Conservation (phyloP, 2,113 vertebrate genomes). For the Cygnus atratus region DNA sequence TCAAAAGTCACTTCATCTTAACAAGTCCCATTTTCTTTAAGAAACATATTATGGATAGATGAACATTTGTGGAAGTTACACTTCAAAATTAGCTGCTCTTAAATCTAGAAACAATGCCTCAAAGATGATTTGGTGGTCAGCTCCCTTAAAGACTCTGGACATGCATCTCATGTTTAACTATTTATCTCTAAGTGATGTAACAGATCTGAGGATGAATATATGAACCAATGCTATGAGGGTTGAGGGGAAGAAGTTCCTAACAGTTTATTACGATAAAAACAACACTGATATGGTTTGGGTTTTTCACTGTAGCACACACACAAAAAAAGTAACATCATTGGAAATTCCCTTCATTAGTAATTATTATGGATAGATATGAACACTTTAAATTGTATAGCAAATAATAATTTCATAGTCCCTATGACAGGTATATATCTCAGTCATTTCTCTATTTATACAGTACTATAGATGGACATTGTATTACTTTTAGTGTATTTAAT, state of each 20-base stretch:
- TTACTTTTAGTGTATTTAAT: constrained; percentile 10
- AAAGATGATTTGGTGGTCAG: background rate
- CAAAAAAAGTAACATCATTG: background rate
- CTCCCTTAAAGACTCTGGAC: background rate
- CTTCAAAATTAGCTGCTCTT: background rate
- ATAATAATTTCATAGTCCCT: background rate
- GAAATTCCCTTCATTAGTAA: background rate
- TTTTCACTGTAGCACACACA: background rate
- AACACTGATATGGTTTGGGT: background rate
- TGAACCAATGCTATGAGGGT: background rate
- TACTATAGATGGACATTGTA: background rate
- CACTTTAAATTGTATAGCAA: background rate
- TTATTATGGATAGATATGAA: background rate
- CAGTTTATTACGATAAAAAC: background rate
- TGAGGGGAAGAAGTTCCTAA: background rate
- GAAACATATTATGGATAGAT: background rate
- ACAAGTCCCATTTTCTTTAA: background rate
- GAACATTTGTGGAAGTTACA: background rate
- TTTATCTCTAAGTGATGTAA: background rate
- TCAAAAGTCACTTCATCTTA: background rate
- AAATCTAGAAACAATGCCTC: background rate
- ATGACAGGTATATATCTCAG: background rate
- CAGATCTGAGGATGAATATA: background rate
- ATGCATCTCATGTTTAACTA: background rate
- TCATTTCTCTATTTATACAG: background rate